phyloP scores from a whole-genome alignment of 2,797 vertebrate genomes.

The Coracias cyanogaster region DNA sequence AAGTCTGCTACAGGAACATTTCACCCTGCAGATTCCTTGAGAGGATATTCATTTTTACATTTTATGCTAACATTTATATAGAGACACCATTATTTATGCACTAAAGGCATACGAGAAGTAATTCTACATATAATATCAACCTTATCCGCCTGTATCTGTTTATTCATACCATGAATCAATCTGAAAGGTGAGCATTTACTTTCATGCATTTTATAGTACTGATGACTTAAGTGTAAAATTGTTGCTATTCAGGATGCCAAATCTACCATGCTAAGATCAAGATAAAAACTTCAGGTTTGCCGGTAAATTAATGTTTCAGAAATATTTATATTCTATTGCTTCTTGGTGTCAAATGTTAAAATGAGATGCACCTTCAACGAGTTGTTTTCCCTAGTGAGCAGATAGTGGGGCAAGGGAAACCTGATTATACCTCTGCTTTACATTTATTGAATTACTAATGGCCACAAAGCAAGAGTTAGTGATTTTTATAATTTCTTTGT shows the following conservation, averaged over 20 bases:
- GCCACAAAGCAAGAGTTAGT: background rate
- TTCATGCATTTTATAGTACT: background rate
- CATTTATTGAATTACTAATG: background rate
- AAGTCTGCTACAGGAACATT: background rate
- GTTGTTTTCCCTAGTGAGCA: background rate
- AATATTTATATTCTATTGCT: background rate
- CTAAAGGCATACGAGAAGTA: background rate
- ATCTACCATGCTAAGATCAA: background rate
- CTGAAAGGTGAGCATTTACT: background rate
- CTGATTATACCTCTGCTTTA: background rate
- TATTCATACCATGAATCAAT: background rate
- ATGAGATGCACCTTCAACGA: background rate
- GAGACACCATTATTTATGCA: background rate
- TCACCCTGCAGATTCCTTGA: background rate
- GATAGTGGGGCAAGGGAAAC: background rate
- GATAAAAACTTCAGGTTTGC: background rate
- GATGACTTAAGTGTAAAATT: background rate
- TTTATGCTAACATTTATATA: background rate
- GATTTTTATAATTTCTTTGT: background rate
- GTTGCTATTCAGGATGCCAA: background rate
- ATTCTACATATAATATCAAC: background rate
- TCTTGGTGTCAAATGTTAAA: background rate
- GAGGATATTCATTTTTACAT: background rate
- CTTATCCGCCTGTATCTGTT: background rate
- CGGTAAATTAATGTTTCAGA: background rate